phyloP scores from a whole-genome alignment of 2,113 vertebrate species.

The Apistogramma diplotaenia region DNA sequence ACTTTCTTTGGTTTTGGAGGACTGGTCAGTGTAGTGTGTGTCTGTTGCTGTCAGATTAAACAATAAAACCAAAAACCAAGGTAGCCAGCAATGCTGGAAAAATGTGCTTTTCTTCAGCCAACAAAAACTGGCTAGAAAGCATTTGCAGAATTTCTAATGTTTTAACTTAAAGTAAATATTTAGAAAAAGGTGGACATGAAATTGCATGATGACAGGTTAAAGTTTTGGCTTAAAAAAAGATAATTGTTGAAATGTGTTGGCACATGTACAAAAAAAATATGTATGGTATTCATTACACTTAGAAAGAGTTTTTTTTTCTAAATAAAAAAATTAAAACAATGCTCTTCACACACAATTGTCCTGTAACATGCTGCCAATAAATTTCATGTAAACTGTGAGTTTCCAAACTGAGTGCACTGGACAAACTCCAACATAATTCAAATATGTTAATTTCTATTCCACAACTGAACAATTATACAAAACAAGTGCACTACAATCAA shows the following conservation, averaged over 20 bases:
- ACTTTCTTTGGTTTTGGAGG: constrained; percentile 43
- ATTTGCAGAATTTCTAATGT: not conserved
- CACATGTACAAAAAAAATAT: not conserved
- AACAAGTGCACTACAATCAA: not conserved
- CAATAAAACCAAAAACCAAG: not conserved
- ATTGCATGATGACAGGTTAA: not conserved
- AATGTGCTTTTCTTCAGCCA: not conserved
- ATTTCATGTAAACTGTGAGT: not conserved
- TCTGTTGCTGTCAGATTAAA: not conserved
- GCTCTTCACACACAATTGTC: not conserved
- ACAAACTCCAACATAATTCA: too few relatives aligned
- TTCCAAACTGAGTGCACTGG: not conserved
- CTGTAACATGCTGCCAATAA: not conserved
- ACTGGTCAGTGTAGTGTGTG: constrained; percentile 35
- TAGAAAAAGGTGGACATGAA: not conserved
- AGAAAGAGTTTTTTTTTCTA: not conserved
- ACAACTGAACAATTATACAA: not conserved
- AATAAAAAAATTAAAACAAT: not conserved
- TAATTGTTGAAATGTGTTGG: not conserved
- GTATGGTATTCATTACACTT: not conserved
- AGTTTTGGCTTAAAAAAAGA: not conserved
- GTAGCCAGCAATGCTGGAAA: not conserved
- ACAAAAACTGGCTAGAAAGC: not conserved
- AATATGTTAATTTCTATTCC: too few relatives aligned
- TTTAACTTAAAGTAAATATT: not conserved